Conservation (phyloP, 2,797 vertebrate genomes). For the Pseudopleuronectes americanus region DNA sequence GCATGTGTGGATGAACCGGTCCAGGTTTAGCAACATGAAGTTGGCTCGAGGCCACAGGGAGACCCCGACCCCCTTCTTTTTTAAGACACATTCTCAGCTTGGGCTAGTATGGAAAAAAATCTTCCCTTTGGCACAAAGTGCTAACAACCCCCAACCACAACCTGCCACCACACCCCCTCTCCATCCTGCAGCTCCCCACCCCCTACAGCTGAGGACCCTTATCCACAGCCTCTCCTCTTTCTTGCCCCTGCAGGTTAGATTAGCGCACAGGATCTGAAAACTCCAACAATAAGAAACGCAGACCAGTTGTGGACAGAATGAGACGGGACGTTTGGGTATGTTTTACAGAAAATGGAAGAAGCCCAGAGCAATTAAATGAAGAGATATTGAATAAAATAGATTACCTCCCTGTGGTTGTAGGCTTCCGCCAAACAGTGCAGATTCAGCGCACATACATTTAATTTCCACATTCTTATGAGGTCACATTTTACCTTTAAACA, state of each 20-base stretch:
- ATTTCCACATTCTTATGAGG: too few relatives aligned
- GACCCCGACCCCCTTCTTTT: slow-evolving; percentile 27
- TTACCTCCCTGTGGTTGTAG: too few relatives aligned
- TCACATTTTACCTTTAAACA: not conserved
- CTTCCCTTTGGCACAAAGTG: slow-evolving; percentile 44
- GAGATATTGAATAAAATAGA: not conserved
- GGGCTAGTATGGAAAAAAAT: slow-evolving; percentile 32
- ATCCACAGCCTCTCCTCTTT: slow-evolving; percentile 15
- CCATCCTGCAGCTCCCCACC: slow-evolving; percentile 28
- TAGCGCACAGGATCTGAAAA: not conserved
- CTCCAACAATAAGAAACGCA: not conserved
- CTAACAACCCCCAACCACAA: slow-evolving; percentile 35
- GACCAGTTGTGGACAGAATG: not conserved
- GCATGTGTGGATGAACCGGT: slow-evolving; percentile 61
- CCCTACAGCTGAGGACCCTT: slow-evolving; percentile 1
- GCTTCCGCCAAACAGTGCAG: too few relatives aligned
- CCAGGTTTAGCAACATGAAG: slow-evolving; percentile 59
- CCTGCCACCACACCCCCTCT: slow-evolving; percentile 31
- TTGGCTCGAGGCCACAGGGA: slow-evolving; percentile 66
- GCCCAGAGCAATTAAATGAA: not conserved
- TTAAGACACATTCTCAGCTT: slow-evolving; percentile 30
- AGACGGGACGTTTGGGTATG: not conserved
- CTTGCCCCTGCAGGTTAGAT: slow-evolving; percentile 14
- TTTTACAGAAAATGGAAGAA: slow-evolving; percentile 5
- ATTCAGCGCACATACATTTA: too few relatives aligned